Percentiles rank a stretch among this genome's conserved stretches.
Evolutionary conservation across 2,797 vertebrate genomes (phyloP).

Genomic region (Arctocebus calabarensis): DNA sequence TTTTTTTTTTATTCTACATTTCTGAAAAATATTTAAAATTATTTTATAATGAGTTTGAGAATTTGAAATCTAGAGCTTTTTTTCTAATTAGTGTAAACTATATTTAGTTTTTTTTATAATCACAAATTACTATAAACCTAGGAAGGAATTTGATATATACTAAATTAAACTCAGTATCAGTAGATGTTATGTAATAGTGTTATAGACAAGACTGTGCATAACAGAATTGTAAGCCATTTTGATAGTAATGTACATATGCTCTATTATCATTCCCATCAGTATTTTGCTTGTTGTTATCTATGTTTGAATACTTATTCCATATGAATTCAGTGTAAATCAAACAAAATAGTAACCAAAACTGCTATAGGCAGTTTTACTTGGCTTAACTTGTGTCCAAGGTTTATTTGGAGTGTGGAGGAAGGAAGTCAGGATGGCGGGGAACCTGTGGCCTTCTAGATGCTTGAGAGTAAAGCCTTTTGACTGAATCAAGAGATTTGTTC

Average conservation of each 20-base stretch:
- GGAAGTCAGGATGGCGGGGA: background rate
- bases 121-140: constrained; percentile 20
- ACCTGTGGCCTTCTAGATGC: background rate
- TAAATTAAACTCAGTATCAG: constrained; percentile 20
- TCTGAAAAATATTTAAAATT: constrained; percentile 52
- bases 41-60: constrained; percentile 44
- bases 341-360: constrained; percentile 43
- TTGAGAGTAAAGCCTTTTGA: too few relatives aligned
- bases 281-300: background rate
- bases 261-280: background rate
- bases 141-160: constrained; percentile 17
- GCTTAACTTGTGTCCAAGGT: background rate
- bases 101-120: constrained; percentile 48
- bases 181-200: constrained; percentile 1
- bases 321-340: constrained; percentile 1
- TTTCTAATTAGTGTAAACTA: constrained; percentile 11
- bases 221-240: background rate
- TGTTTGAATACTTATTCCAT: constrained; percentile 22
- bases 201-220: background rate
- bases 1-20: constrained; percentile 43
- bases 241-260: background rate
- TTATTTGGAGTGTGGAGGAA: background rate
- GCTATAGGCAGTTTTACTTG: constrained; percentile 23
- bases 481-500: too few relatives aligned
- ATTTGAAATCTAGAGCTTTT: constrained; percentile 65